Percentiles rank a stretch among this genome's conserved stretches.
Conservation (phyloP, 2,113 vertebrate genomes). For the Buteo buteo region DNA sequence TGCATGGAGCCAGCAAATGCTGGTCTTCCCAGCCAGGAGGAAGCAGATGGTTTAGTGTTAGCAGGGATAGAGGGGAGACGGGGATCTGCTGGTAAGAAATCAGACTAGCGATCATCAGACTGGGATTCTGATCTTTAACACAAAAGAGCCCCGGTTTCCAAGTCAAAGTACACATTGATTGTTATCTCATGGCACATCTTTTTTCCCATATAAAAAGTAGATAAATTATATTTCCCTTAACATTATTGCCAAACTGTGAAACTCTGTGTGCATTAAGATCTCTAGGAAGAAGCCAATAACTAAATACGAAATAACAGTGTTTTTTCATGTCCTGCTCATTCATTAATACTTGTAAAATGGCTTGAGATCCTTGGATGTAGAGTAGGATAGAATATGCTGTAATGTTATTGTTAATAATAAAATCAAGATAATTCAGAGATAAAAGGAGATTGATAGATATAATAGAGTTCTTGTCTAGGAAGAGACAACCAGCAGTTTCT, state of each 20-base stretch:
- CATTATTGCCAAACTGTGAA: not conserved
- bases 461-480: not conserved
- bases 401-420: slow-evolving; percentile 7
- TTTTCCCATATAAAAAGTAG: not conserved
- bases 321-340: not conserved
- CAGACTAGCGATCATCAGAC: not conserved
- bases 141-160: not conserved
- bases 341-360: not conserved
- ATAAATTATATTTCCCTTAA: not conserved
- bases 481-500: not conserved
- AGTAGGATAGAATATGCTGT: not conserved
- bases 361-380: not conserved
- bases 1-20: not conserved
- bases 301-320: not conserved
- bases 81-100: not conserved
- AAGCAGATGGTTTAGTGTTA: not conserved
- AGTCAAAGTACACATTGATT: not conserved
- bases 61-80: not conserved
- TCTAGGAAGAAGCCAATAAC: not conserved
- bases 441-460: not conserved
- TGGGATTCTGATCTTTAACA: not conserved
- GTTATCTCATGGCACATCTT: not conserved
- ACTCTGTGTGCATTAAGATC: accelerated
- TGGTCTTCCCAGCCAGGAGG: not conserved
- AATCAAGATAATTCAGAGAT: not conserved